Conservation (phyloP, 2,113 vertebrate species). For the Ctenodactylus gundi region DNA sequence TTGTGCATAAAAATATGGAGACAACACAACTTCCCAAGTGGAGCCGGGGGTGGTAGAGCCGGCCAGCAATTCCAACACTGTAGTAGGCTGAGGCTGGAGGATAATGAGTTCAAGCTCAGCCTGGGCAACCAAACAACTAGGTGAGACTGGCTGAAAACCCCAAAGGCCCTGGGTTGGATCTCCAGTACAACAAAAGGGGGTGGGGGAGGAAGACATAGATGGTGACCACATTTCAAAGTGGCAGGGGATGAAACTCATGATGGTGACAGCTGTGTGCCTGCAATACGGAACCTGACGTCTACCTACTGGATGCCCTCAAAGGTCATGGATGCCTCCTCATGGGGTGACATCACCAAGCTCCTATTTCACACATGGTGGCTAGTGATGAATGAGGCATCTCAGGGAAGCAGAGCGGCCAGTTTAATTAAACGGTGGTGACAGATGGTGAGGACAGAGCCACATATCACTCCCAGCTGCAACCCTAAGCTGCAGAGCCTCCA, state of each 20-base stretch:
- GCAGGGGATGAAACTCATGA: background rate
- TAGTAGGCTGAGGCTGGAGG: no score
- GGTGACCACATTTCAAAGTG: background rate
- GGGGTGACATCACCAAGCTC: background rate
- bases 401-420: background rate
- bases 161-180: no score
- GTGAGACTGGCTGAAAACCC: no score
- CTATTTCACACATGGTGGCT: background rate
- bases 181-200: no score
- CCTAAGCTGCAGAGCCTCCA: background rate
- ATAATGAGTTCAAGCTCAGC: no score
- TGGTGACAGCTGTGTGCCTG: background rate
- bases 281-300: background rate
- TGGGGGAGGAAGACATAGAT: background rate
- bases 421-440: background rate
- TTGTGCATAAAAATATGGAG: background rate
- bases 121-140: no score
- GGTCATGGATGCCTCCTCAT: background rate
- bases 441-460: background rate
- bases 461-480: background rate
- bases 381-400: background rate
- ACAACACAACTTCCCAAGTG: background rate
- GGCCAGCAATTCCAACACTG: no score
- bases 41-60: no score
- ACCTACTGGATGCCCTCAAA: background rate